Evolutionary conservation across 2,888 invertebrate genomes (phyloP), one percentile per base, ranked within the genome.

Genomic region (Chirona hameri): DNA sequence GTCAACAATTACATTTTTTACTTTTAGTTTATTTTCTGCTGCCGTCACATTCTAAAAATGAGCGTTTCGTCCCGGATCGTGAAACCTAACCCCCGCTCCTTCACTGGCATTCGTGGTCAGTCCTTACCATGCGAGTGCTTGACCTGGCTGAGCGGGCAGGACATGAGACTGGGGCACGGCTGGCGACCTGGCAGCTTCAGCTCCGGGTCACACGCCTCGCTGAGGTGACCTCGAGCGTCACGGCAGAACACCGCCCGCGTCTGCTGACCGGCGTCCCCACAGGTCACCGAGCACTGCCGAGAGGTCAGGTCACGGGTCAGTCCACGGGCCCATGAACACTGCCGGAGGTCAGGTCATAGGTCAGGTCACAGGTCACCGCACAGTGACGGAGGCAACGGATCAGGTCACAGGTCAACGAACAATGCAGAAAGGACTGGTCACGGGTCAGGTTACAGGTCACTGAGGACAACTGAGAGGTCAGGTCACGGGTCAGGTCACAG

Each of bases 201-300:
- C 46, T 60, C 48, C 39, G 69, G 79, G 86, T 93, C 92, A 87
- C 96, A 96, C 80, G 91, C 85, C 88, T 91, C 84, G 89, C 91
- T 88, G 79, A 90, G 88, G 84, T 89, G 89, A 85, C 91, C 91
- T 83, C 89, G 88, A 81, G 89, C 88, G 86, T 92, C 88, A 57
- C 87, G 86, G 87, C 97, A 97, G 87, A 94, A 93, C 82, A 96
- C 93, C 60, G 92, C 92, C 29, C 97, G 91, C 46, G 93, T 93
- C 88, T 95, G 95, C 57, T 93, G 90, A 12, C 76, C 76, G 0
- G 97, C 97, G 87, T 95, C 94, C 0, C 98, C 98, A 87, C 98
- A 98, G 0, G 94, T 93, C 0, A 93, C 94, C 86, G 95, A 96
- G 90, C 98, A 99, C 0, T 84, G 83, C 2, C 24, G 76, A 39